Evolutionary conservation across 2,888 invertebrate genomes (phyloP).

Genomic region (Drosophila diplacantha): DNA sequence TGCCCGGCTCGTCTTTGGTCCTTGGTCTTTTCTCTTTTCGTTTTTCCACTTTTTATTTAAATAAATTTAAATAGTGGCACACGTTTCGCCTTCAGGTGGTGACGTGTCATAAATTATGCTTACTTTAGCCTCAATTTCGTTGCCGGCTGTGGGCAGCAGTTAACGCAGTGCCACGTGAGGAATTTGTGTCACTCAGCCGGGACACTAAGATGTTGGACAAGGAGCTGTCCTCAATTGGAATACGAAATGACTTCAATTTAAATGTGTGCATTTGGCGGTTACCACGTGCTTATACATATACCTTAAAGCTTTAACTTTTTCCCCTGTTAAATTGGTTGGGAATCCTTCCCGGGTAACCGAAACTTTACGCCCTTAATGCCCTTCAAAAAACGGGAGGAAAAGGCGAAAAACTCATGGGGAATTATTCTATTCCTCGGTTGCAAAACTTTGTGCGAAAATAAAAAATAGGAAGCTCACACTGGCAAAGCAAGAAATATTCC

Average conservation of each 20-base stretch:
- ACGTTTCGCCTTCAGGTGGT: conserved; percentile 51
- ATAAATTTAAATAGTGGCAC: conserved; percentile 65
- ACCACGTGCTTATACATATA: neutral
- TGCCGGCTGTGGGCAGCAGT: conserved; percentile 52
- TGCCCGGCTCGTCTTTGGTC: conserved; percentile 17
- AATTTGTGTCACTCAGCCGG: conserved; percentile 57
- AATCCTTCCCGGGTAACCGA: neutral
- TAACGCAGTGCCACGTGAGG: conserved; percentile 33
- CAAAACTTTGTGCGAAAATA: conserved; percentile 46
- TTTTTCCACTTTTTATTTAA: conserved; percentile 36
- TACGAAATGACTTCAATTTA: conserved; percentile 58
- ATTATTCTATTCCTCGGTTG: conserved; percentile 23
- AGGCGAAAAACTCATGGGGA: conserved; percentile 17
- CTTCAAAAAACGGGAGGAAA: conserved; percentile 13
- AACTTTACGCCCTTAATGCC: conserved; percentile 53
- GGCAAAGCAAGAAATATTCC: conserved; percentile 10
- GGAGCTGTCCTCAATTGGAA: conserved; percentile 38
- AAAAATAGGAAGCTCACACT: conserved; percentile 44
- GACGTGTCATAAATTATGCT: conserved; percentile 69
- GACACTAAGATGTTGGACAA: conserved; percentile 31
- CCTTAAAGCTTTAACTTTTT: conserved; percentile 29
- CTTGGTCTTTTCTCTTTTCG: conserved; percentile 14
- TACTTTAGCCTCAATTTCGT: conserved; percentile 64
- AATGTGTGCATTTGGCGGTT: conserved; percentile 8
- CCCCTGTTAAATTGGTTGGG: conserved; percentile 6